Percentiles rank a stretch among this genome's conserved stretches.
Conservation (phyloP, 2,113 vertebrate species). For the Galemys pyrenaicus region DNA sequence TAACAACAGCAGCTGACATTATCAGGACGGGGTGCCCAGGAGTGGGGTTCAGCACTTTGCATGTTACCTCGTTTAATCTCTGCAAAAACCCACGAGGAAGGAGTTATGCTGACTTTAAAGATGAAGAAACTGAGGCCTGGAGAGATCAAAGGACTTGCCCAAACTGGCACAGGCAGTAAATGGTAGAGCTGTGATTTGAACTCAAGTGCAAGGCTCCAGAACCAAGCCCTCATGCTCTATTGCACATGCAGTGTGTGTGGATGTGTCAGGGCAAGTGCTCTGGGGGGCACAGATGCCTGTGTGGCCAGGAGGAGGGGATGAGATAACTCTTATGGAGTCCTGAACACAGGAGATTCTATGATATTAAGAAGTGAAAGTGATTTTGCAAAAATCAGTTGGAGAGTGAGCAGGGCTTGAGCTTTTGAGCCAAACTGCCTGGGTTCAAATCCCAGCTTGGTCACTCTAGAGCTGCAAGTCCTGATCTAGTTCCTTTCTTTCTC, state of each 20-base stretch:
- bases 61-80: not conserved
- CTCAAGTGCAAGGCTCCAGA: not conserved
- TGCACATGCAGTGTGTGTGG: rapidly evolving
- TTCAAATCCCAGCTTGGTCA: not conserved
- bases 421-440: not conserved
- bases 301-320: not conserved
- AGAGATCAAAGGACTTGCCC: conserved; percentile 25
- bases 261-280: not conserved
- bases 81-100: not conserved
- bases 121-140: conserved; percentile 31
- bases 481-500: not conserved
- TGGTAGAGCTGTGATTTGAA: not conserved
- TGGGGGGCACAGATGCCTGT: not conserved
- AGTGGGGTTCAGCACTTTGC: not conserved
- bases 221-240: not conserved
- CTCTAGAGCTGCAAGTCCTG: not conserved
- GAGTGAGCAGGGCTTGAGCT: not conserved
- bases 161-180: not conserved
- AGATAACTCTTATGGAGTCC: not conserved
- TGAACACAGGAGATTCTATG: not conserved
- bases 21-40: not conserved
- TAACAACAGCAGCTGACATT: not conserved
- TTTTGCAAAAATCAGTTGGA: not conserved
- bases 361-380: not conserved
- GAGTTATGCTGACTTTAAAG: not conserved